These are phyloP conservation scores for Etia nguti DNA, from an alignment of 2,113 vertebrate species.

Conservation along the genomic window DNA sequence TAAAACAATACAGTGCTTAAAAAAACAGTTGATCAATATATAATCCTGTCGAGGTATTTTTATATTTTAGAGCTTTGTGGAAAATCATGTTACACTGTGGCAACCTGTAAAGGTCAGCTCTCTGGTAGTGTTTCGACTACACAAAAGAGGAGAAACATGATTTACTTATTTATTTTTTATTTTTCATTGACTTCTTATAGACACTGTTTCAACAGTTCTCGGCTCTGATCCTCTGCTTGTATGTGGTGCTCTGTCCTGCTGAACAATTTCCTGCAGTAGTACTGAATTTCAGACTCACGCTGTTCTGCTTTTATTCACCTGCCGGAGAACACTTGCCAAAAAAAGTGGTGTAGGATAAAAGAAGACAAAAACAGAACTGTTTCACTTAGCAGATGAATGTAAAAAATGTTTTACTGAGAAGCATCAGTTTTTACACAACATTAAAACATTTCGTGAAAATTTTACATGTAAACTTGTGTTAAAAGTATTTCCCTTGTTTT, in stretches of 20 bases:
- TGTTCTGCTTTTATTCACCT: neutral
- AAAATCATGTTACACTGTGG: neutral
- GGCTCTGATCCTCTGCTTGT: neutral
- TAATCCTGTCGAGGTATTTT: neutral
- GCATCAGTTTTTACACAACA: neutral
- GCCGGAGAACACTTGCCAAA: neutral
- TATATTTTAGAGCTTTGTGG: neutral
- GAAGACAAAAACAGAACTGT: neutral
- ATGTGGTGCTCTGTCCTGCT: neutral
- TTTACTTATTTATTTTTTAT: neutral
- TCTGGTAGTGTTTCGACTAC: neutral
- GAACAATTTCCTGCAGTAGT: neutral
- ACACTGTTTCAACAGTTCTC: neutral
- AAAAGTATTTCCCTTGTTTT: neutral
- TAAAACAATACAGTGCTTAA: neutral
- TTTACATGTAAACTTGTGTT: fast-evolving
- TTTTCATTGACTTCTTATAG: neutral
- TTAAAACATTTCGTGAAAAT: neutral
- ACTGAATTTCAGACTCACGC: neutral
- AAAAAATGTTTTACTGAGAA: neutral
- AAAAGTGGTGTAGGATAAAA: neutral
- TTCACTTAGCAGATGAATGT: neutral
- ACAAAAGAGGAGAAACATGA: neutral
- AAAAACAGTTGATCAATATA: neutral
- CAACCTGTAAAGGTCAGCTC: neutral